Evolutionary conservation across 53 echinoderm and acorn worm species (phyloP).

Genomic region (Mesocentrotus franciscanus): DNA sequence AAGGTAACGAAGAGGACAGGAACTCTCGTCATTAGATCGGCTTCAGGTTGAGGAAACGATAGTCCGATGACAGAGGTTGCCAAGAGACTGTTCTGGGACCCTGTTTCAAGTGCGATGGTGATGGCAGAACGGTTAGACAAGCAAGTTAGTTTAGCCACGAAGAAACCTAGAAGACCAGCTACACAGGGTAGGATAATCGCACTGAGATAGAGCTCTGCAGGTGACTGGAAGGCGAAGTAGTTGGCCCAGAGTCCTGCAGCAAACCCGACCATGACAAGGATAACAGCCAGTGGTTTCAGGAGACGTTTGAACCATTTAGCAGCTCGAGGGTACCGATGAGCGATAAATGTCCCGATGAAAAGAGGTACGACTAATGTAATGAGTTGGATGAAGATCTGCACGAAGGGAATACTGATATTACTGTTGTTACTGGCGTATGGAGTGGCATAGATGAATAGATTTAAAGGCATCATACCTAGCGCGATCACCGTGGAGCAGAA

Average conservation of each 20-base stretch:
- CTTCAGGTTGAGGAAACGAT: conserved; percentile 74
- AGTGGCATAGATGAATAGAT: conserved; percentile 73
- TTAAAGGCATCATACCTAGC: conserved; percentile 78
- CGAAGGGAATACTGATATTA: conserved; percentile 70
- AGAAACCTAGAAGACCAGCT: conserved; percentile 68
- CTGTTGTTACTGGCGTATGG: conserved; percentile 70
- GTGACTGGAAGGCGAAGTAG: conserved; percentile 69
- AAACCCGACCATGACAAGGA: conserved; percentile 68
- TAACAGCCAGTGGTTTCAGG: conserved; percentile 70
- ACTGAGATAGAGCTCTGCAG: conserved; percentile 65
- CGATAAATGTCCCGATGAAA: conserved; percentile 70
- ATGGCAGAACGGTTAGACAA: conserved; percentile 68
- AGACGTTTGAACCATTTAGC: conserved; percentile 68
- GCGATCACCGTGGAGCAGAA: conserved; percentile 80
- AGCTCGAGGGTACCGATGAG: conserved; percentile 64
- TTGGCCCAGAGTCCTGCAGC: conserved; percentile 70
- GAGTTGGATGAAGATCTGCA: conserved; percentile 73
- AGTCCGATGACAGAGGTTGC: conserved; percentile 71
- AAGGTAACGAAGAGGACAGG: conserved; percentile 66
- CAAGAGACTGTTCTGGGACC: conserved; percentile 76
- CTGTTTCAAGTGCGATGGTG: conserved; percentile 80
- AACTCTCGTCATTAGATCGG: conserved; percentile 72
- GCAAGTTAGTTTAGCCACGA: conserved; percentile 69
- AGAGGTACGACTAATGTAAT: conserved; percentile 74
- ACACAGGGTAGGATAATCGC: conserved; percentile 64